Conservation (phyloP, 2,797 vertebrate species). For the Anguilla megastoma region DNA sequence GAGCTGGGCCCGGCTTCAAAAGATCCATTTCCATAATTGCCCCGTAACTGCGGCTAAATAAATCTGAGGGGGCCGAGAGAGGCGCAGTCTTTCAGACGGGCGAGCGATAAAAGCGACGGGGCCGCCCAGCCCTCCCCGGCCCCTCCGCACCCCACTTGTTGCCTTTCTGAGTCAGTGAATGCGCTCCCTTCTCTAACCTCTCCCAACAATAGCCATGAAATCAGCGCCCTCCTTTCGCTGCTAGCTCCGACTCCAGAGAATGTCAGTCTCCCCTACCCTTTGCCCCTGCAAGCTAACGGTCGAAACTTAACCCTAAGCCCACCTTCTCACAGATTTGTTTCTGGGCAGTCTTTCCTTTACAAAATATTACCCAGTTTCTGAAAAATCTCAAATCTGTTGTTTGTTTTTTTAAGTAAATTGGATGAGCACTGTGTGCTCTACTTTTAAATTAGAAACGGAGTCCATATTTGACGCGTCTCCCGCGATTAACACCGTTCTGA, state of each 20-base stretch:
- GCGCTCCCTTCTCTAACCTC: conserved; percentile 82
- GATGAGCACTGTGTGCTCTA: neutral
- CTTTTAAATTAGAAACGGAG: neutral
- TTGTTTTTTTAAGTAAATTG: neutral
- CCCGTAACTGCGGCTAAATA: conserved; percentile 91
- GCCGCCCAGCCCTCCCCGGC: conserved; percentile 61
- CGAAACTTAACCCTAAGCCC: neutral
- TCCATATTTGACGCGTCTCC: too few relatives aligned
- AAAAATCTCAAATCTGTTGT: too few relatives aligned
- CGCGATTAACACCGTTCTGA: too few relatives aligned
- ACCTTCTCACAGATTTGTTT: conserved; percentile 31
- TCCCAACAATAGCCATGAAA: conserved; percentile 88
- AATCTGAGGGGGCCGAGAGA: conserved; percentile 81
- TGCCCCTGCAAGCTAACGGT: conserved; percentile 58
- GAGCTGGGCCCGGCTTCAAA: conserved; percentile 86
- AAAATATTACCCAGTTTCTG: neutral
- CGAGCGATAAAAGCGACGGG: conserved; percentile 84
- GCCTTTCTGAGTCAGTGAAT: conserved; percentile 82
- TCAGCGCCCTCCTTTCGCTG: conserved; percentile 75
- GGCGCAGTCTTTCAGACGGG: conserved; percentile 91
- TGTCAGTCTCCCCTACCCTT: conserved; percentile 80
- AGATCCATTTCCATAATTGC: conserved; percentile 97
- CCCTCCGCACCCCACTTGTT: conserved; percentile 86
- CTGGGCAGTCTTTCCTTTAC: too few relatives aligned
- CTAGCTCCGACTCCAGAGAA: conserved; percentile 72